Evolutionary conservation across 2,113 vertebrate genomes (phyloP), one percentile per base, ranked within the genome.

Genomic region (Conger conger): DNA sequence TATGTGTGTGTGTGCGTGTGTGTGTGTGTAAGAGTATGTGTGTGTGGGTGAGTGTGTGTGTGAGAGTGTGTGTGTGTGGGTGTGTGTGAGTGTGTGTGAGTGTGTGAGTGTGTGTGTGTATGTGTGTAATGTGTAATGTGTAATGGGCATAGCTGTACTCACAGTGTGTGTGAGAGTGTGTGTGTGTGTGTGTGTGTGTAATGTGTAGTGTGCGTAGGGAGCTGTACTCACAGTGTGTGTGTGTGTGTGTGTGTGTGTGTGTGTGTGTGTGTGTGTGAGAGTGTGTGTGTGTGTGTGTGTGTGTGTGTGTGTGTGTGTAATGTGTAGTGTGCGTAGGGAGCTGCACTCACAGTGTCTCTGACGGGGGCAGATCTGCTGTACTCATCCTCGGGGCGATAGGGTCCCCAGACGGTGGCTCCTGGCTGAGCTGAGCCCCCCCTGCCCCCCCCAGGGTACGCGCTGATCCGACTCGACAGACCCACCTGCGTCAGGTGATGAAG

Each of bases 401-500:
- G 94, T 83, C 95, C 94, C 98, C 97, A 99, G 90, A 96, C 95
- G 36, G 96, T 89, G 57, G 94, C 95, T 88, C 95, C 95, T 1
- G 95, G 95, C 89, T 97, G 97, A 91, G 95, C 90, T 36, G 93
- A 94, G 90, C 95, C 90, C 16, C 94, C 93, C 90, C 97, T 94
- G 90, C 89, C 88, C 6, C 92, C 88, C 81, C 96, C 96, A 30
- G 96, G 95, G 92, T 96, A 96, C 80, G 95, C 94, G 81, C 96
- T 96, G 68, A 97, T 93, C 87, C 96, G 96, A 87, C 96, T 96
- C 33, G 97, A 94, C 88, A 99, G 90, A 85, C 97, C 97, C 93
- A 97, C 96, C 94, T 98, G 98, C 30, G 96, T 95, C 88, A 98
- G 95, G 92, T 97, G 97, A 90, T 99, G 97, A 90, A 98, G 96